These are phyloP conservation scores for Acanthosepion lycidas DNA, from an alignment of 2,888 invertebrate species.

Conservation along the genomic window DNA sequence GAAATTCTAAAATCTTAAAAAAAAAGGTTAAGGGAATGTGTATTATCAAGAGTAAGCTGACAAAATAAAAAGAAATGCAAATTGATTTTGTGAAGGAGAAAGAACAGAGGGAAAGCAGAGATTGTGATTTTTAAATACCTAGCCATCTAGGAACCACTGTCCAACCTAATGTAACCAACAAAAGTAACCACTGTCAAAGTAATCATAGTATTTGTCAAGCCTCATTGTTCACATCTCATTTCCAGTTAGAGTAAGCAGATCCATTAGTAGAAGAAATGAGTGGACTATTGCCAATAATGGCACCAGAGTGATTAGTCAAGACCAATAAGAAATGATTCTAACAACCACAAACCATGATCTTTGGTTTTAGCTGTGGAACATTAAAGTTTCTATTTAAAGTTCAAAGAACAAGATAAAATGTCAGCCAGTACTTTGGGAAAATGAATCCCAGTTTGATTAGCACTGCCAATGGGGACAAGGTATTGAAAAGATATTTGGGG, in stretches of 20 bases:
- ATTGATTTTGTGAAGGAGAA: too few species aligned
- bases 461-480: neutral
- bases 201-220: constrained; percentile 3
- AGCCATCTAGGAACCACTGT: neutral
- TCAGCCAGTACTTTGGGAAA: neutral
- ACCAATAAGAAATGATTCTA: neutral
- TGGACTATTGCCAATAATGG: constrained; percentile 33
- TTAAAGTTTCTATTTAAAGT: neutral
- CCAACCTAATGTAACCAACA: neutral
- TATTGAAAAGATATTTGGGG: neutral
- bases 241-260: neutral
- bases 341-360: neutral
- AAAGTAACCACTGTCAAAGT: constrained; percentile 20
- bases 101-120: neutral
- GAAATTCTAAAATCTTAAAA: neutral
- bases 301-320: neutral
- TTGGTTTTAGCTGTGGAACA: neutral
- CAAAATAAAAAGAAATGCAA: too few species aligned
- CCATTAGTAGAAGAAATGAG: constrained; percentile 18
- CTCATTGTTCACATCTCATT: neutral
- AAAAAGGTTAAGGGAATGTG: too few species aligned
- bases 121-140: neutral
- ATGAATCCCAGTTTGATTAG: constrained; percentile 20
- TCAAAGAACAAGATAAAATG: neutral
- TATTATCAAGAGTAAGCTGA: too few species aligned